Conservation (phyloP, 1,140 invertebrate species). For the Atta texana region DNA sequence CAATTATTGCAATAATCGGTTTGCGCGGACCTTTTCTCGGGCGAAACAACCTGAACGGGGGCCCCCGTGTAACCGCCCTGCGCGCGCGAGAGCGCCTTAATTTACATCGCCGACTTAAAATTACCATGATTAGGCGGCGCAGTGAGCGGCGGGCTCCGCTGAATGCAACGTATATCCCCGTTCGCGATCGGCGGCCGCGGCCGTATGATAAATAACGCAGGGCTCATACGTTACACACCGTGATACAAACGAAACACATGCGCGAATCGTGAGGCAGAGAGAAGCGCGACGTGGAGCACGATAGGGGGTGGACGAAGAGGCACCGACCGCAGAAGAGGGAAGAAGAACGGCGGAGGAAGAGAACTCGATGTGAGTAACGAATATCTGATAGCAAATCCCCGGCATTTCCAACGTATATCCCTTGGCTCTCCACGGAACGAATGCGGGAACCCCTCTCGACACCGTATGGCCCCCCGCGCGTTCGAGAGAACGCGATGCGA, state of each 20-base stretch:
- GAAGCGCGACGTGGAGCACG: conserved; percentile 62
- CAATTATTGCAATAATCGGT: conserved; percentile 56
- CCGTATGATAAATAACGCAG: conserved; percentile 74
- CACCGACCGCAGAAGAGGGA: conserved; percentile 14
- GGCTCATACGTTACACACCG: conserved; percentile 74
- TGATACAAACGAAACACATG: conserved; percentile 75
- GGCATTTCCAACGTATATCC: conserved; percentile 78
- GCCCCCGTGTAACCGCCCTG: not conserved
- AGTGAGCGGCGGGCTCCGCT: conserved; percentile 47
- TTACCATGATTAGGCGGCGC: conserved; percentile 71
- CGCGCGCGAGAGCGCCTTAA: conserved; percentile 48
- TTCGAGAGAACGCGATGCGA: conserved; percentile 66
- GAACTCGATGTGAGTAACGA: conserved; percentile 78
- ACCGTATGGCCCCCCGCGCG: conserved; percentile 72
- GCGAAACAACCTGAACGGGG: conserved; percentile 2
- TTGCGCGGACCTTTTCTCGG: conserved; percentile 22
- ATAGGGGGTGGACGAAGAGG: conserved; percentile 47
- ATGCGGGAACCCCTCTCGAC: conserved; percentile 74
- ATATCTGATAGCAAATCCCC: conserved; percentile 81
- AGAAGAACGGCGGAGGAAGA: conserved; percentile 50
- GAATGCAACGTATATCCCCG: conserved; percentile 70
- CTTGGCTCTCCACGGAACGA: conserved; percentile 73
- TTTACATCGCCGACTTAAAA: conserved; percentile 71
- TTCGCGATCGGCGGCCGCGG: conserved; percentile 69
- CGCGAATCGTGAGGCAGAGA: conserved; percentile 70